phyloP scores from a whole-genome alignment of 2,888 invertebrate species.

The Pyralis farinalis region DNA sequence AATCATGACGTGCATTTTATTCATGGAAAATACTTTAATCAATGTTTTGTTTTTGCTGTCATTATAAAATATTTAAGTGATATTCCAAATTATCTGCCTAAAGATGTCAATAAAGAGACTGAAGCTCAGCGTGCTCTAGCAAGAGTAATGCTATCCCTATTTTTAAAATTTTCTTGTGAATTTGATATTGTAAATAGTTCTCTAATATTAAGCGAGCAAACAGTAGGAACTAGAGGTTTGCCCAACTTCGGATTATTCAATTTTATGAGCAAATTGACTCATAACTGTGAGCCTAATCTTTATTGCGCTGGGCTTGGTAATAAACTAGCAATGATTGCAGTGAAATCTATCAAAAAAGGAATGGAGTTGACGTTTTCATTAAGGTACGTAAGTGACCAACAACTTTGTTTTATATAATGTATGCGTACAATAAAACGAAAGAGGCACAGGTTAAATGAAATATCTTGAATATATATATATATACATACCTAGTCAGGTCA shows the following conservation, averaged over 20 bases:
- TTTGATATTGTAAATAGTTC: neutral
- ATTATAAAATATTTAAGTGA: slow-evolving; percentile 20
- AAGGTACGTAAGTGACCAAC: slow-evolving; percentile 31
- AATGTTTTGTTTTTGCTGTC: slow-evolving; percentile 19
- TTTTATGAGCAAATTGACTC: slow-evolving; percentile 28
- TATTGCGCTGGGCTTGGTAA: slow-evolving; percentile 21
- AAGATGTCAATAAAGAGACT: slow-evolving; percentile 10
- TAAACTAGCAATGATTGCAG: slow-evolving; percentile 24
- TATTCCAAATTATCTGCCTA: slow-evolving; percentile 22
- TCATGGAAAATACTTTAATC: slow-evolving; percentile 24
- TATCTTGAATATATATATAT: too few species aligned
- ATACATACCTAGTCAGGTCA: too few species aligned
- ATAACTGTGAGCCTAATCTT: slow-evolving; percentile 27
- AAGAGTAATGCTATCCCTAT: slow-evolving; percentile 21
- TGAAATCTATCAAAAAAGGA: slow-evolving; percentile 25
- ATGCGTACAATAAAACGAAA: too few species aligned
- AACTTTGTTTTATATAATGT: neutral
- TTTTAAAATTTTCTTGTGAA: slow-evolving; percentile 9
- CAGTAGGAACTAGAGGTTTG: neutral
- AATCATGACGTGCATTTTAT: slow-evolving; percentile 21
- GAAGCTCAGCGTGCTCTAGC: slow-evolving; percentile 21
- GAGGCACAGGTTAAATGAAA: too few species aligned
- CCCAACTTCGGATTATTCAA: slow-evolving; percentile 24
- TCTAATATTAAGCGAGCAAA: neutral
- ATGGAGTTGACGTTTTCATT: slow-evolving; percentile 26